Evolutionary conservation across 2,888 invertebrate species (phyloP).

Genomic region (Chrysolina americana): DNA sequence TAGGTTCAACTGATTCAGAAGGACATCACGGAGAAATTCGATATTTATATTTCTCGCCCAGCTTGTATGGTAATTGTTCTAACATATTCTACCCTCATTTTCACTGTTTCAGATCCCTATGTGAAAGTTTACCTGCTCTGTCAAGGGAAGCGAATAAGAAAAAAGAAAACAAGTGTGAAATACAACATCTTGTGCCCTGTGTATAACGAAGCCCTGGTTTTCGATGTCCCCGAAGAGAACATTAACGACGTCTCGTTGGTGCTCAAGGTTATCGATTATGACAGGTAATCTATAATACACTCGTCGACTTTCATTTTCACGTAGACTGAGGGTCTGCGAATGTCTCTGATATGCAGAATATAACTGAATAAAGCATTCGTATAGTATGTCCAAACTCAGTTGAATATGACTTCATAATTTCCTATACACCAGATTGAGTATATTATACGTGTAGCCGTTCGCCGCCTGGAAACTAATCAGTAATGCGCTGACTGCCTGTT

Average conservation of each 20-base stretch:
- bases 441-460: too few relatives aligned
- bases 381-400: too few relatives aligned
- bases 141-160: constrained; percentile 91
- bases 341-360: too few relatives aligned
- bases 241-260: constrained; percentile 86
- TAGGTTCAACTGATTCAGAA: too few relatives aligned
- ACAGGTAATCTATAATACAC: constrained; percentile 75
- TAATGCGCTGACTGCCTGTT: too few relatives aligned
- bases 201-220: constrained; percentile 94
- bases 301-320: not conserved
- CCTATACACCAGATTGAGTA: too few relatives aligned
- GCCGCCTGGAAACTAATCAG: too few relatives aligned
- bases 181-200: constrained; percentile 89
- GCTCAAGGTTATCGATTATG: constrained; percentile 91
- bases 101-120: constrained; percentile 84
- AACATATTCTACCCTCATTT: not conserved
- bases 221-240: constrained; percentile 89
- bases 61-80: too few relatives aligned
- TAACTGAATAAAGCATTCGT: too few relatives aligned
- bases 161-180: constrained; percentile 93
- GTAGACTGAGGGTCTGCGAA: not conserved
- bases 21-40: too few relatives aligned
- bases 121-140: constrained; percentile 92
- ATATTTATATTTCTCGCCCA: too few relatives aligned
- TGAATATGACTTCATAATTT: too few relatives aligned